A percentile compares a stretch with the other conserved stretches of the same genome.
Conservation (phyloP, 2,113 vertebrate species). For the Channa maculata region DNA sequence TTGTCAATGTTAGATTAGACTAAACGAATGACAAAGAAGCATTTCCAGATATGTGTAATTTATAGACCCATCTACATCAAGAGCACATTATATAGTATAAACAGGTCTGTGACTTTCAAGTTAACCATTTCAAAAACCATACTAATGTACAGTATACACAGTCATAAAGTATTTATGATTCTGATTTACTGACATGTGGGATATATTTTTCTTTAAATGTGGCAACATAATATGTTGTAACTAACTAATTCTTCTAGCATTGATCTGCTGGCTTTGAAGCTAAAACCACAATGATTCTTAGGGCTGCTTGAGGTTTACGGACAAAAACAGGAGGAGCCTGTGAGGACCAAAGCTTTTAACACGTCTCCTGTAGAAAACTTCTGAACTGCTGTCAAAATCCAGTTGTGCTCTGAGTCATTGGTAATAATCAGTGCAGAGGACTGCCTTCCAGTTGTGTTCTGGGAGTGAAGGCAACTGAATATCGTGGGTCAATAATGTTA, state of each 20-base stretch:
- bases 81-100: too few species aligned
- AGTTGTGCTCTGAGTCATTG: neutral
- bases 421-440: neutral
- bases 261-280: slow-evolving; percentile 35
- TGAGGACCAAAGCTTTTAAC: slow-evolving; percentile 49
- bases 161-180: too few species aligned
- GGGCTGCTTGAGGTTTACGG: slow-evolving; percentile 29
- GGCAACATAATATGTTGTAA: slow-evolving; percentile 6
- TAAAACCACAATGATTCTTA: slow-evolving; percentile 20
- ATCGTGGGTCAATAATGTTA: neutral
- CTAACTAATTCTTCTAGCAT: slow-evolving; percentile 21
- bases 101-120: neutral
- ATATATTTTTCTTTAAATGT: too few species aligned
- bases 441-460: slow-evolving; percentile 14
- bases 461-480: neutral
- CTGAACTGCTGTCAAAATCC: too few species aligned
- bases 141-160: too few species aligned
- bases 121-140: too few species aligned
- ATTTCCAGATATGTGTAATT: neutral
- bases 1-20: neutral
- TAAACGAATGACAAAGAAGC: neutral
- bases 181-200: too few species aligned
- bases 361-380: slow-evolving; percentile 28
- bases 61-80: neutral
- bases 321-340: slow-evolving; percentile 40